Evolutionary conservation across 2,113 vertebrate genomes (phyloP), one percentile per base, ranked within the genome.

Genomic region (Pelecanus crispus): DNA sequence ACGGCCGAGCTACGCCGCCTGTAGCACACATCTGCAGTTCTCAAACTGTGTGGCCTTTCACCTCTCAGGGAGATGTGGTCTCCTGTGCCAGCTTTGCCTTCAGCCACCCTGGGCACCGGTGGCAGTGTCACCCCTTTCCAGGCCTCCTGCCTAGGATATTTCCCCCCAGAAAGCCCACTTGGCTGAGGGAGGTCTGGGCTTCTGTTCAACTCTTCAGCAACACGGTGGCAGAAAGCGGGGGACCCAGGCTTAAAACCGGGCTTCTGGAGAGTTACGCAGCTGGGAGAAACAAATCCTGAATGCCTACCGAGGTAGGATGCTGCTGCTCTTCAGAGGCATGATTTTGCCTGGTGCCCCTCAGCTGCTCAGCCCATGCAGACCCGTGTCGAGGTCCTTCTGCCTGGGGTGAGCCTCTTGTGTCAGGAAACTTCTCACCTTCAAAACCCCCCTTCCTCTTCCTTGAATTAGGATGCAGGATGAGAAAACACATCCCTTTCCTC

Each of bases 261-360:
- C 18, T 45, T 38, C 29, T 34, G 36, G 49, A 59, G 24, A 45
- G 25, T 74, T 79, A 14, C 1, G 1, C 25, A 45, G 42, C 20
- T 3, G 4, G 38, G 32, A 79, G n/a, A 83, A 81, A 38, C 8
- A 81, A 78, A 68, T 42, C 29, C 55, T 55, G 52, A 40, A 22
- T 0, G 1, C 10, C 18, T 29, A 6, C 14, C 5, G 8, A 78
- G 28, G 22, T 36, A 5, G 3, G 32, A 62, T 79, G 44, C 40
- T 62, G 47, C 50, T 78, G 45, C 10, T 85, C 22, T 71, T 88
- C 61, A 26, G 13, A 52, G 49, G 21, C 0, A 1, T 17, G 44
- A 32, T 65, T 80, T 63, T 81, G 32, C 25, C 22, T 68, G 38
- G 22, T 73, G 40, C 7, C 7, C 36, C 38, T 80, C 84, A 55